phyloP scores from a whole-genome alignment of 1,140 invertebrate species.

The Anoplolepis gracilipes region DNA sequence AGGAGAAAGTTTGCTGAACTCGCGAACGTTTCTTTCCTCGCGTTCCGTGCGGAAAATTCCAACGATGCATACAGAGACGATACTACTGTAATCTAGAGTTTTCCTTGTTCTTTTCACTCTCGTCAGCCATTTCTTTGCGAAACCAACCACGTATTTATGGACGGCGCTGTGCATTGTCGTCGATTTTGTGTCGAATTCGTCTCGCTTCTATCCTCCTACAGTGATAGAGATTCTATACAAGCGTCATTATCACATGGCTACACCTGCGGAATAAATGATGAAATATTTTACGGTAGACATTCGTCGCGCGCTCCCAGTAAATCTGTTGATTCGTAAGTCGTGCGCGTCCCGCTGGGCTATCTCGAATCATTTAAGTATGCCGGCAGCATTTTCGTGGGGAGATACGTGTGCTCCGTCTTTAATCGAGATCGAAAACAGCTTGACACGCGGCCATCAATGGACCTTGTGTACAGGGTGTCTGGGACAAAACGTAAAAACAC shows the following conservation, averaged over 20 bases:
- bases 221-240: conserved; percentile 29
- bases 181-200: conserved; percentile 42
- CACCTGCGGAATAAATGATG: conserved; percentile 72
- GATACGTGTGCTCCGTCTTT: conserved; percentile 76
- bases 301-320: conserved; percentile 56
- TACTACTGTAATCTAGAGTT: neutral
- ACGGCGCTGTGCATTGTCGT: neutral
- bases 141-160: neutral
- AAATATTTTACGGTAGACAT: conserved; percentile 62
- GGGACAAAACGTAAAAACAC: neutral
- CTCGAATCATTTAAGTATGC: conserved; percentile 72
- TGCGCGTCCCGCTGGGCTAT: conserved; percentile 61
- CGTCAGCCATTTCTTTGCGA: neutral
- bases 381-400: conserved; percentile 70
- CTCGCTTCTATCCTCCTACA: conserved; percentile 53
- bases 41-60: neutral
- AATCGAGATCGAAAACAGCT: conserved; percentile 76
- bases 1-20: conserved; percentile 22
- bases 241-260: conserved; percentile 72
- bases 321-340: conserved; percentile 70
- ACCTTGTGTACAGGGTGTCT: neutral
- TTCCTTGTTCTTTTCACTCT: conserved; percentile 1
- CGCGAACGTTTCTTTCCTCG: neutral
- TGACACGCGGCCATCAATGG: conserved; percentile 57
- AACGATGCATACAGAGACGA: neutral